phyloP scores from a whole-genome alignment of 2,888 invertebrate species.

The Caenorhabditis japonica region DNA sequence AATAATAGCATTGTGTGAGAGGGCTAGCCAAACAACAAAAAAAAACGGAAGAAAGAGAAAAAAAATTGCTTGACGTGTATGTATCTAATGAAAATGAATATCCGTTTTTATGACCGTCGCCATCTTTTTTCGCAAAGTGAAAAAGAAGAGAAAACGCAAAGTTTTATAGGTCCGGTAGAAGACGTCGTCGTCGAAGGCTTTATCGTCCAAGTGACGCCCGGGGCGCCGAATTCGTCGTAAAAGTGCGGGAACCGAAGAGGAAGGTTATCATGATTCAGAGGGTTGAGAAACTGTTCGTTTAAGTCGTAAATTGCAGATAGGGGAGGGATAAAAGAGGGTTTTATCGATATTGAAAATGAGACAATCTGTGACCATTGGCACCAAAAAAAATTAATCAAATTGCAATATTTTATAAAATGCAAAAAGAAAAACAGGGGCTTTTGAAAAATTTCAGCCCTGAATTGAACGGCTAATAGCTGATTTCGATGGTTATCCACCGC shows the following conservation, averaged over 20 bases:
- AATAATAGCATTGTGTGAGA: slow-evolving; percentile 10
- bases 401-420: too few relatives aligned
- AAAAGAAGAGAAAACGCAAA: slow-evolving; percentile 13
- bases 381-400: too few relatives aligned
- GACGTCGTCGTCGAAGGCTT: slow-evolving; percentile 11
- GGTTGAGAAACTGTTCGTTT: too few relatives aligned
- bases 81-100: slow-evolving; percentile 32
- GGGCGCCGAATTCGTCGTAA: slow-evolving; percentile 43
- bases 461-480: too few relatives aligned
- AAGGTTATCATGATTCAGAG: not conserved
- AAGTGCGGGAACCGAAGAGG: slow-evolving; percentile 15
- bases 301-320: too few relatives aligned
- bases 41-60: not conserved
- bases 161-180: slow-evolving; percentile 33
- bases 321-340: too few relatives aligned
- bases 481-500: too few relatives aligned
- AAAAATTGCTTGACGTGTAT: slow-evolving; percentile 17
- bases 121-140: slow-evolving; percentile 6
- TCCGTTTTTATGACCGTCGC: slow-evolving; percentile 32
- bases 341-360: too few relatives aligned
- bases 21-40: too few relatives aligned
- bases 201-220: slow-evolving; percentile 29
- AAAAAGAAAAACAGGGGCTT: too few relatives aligned
- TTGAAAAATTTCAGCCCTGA: too few relatives aligned
- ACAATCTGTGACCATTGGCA: too few relatives aligned